Conservation (phyloP, 2,888 invertebrate species). For the Ochropleura plecta region DNA sequence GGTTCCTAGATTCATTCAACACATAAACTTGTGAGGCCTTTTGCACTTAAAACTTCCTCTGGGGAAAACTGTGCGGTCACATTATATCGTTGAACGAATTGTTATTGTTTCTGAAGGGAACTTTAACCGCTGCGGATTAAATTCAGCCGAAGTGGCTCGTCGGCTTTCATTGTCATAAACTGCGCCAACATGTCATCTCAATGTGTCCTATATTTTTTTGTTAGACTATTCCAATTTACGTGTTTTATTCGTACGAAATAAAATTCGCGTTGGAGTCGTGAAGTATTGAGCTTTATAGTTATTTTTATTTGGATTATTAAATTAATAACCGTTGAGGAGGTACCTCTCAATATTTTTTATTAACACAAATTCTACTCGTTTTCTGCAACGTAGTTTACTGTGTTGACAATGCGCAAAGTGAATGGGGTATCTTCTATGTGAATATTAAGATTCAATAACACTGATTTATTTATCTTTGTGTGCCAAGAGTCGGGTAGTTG, state of each 20-base stretch:
- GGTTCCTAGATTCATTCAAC: constrained; percentile 82
- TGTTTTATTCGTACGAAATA: constrained; percentile 58
- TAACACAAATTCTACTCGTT: constrained; percentile 7
- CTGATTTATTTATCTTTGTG: constrained; percentile 60
- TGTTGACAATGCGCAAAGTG: background rate
- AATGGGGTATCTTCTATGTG: constrained; percentile 24
- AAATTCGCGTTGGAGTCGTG: constrained; percentile 47
- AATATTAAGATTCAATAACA: constrained; percentile 66
- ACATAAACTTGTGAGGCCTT: constrained; percentile 85
- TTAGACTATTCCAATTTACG: constrained; percentile 60
- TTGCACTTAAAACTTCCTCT: constrained; percentile 84
- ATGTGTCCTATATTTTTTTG: constrained; percentile 64
- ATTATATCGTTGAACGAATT: constrained; percentile 83
- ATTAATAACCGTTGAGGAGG: constrained; percentile 32
- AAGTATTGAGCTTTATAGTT: constrained; percentile 47
- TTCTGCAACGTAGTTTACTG: background rate
- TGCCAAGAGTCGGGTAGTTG: constrained; percentile 59
- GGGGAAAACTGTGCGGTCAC: constrained; percentile 80
- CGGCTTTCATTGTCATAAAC: constrained; percentile 71
- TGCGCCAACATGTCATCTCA: constrained; percentile 69
- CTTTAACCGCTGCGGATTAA: constrained; percentile 80
- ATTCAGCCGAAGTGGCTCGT: constrained; percentile 75
- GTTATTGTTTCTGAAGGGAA: constrained; percentile 85
- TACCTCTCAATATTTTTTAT: background rate
- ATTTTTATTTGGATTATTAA: constrained; percentile 52